Evolutionary conservation across 2,113 vertebrate genomes (phyloP), one percentile per base, ranked within the genome.

Genomic region (Nymphicus hollandicus): DNA sequence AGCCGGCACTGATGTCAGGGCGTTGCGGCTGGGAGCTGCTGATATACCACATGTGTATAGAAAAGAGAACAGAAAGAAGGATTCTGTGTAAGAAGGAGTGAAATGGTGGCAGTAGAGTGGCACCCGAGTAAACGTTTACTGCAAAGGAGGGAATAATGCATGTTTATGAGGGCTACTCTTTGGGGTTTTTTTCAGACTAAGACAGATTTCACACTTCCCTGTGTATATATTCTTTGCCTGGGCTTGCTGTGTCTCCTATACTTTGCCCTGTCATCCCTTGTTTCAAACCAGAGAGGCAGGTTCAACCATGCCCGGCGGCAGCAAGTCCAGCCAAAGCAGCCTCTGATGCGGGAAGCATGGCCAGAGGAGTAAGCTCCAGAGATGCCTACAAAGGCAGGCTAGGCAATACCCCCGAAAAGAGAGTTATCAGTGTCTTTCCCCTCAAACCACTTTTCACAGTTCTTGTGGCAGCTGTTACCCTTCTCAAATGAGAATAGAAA

Each of bases 291-390:
- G 71, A 56, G 35, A 65, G 64, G 17, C 50, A 60, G 52, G 47
- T 81, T 92, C 43, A 68, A 4, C 77, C 33, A 1, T 68, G 84
- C 24, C 46, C 44, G 8, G 3, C 5, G 19, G 4, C 18, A 33
- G 44, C 0, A 0, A 35, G 61, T 35, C 61, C 53, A 23, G 23
- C n/a, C 52, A 33, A 13, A 55, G 24, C 58, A 61, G 37, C 53
- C 78, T 66, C 1, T 1, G n/a, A 58, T 4, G 4, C 0, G 1
- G 44, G 19, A 63, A 49, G 23, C 0, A 0, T 7, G 13, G 53
- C 53, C n/a, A 7, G 49, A 66, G 49, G 28, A 91, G 14, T 2
- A 46, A 47, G 27, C 29, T 78, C 37, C 4, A 2, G 81, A 44
- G 74, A 31, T 24, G 61, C 86, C 71, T 43, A 17, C 37, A 60